Evolutionary conservation across 2,113 vertebrate species (phyloP).

Genomic region (Oenanthe melanoleuca): DNA sequence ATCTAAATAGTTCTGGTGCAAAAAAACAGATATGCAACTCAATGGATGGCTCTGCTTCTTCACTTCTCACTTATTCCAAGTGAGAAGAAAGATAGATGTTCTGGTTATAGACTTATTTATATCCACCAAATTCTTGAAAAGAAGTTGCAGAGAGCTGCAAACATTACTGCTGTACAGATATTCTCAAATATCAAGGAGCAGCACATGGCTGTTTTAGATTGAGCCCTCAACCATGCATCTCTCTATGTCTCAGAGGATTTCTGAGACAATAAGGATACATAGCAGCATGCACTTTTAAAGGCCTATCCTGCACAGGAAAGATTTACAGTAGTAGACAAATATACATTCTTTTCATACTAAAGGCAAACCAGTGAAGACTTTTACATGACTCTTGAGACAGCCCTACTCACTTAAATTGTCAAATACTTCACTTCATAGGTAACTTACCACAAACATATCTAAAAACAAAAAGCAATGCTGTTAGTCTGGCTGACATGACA

Average conservation of each 20-base stretch:
- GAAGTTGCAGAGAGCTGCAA: not conserved
- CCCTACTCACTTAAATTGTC: not conserved
- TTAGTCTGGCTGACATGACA: not conserved
- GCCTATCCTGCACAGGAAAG: not conserved
- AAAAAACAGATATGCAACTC: not conserved
- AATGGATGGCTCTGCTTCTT: not conserved
- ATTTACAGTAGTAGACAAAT: not conserved
- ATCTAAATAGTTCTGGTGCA: not conserved
- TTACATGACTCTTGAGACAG: not conserved
- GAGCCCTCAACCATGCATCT: not conserved
- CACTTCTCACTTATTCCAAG: not conserved
- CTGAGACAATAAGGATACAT: not conserved
- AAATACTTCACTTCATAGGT: not conserved
- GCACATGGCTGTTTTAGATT: not conserved
- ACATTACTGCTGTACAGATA: not conserved
- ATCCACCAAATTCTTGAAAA: not conserved
- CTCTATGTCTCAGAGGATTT: not conserved
- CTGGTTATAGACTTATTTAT: not conserved
- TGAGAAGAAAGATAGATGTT: not conserved
- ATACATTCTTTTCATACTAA: not conserved
- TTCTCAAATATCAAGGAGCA: not conserved
- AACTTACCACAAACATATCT: not conserved
- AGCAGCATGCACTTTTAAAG: not conserved
- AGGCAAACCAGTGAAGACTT: not conserved
- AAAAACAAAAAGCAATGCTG: not conserved